Base-by-base conservation (phyloP, 2,888 invertebrate genomes). In the Abrostola tripartita region DNA sequence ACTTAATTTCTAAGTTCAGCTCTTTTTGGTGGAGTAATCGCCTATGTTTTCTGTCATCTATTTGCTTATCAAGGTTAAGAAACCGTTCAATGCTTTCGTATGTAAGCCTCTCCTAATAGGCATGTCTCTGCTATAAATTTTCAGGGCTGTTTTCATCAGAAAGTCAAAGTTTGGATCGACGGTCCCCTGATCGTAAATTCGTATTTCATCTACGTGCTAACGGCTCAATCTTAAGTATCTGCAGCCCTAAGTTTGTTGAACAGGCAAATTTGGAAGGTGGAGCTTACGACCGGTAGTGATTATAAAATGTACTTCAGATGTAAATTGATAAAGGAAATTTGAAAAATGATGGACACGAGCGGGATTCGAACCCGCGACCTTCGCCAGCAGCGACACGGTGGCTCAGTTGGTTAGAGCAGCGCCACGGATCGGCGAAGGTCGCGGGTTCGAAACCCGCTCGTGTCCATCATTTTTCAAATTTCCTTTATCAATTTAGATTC, bases 81-180 rank as follows among this genome's bases (percentile, higher is more conserved):
- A 57, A 60, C 52, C 11, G 7, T 1, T 37, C 35, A 49, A 76
- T 76, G 42, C 60, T 76, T 76, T 71, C 52, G 51, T 52, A 72
- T 64, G 59, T 56, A 76, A 60, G 54, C 52, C 55, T 10, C 44
- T 10, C 55, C 47, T 76, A 73, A 79, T 62, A 41, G 61, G 57
- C 80, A 77, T 77, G 80, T 69, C 65, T 63, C 9, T 36, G 14
- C 54, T 59, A 80, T 77, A 79, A 78, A 77, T 73, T 64, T 52
- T 50, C 40, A 57, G 36, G 53, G 50, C 52, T 47, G 68, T 58
- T 65, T 65, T 70, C 78, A 67, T 77, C 78, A 79, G 58, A 60
- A 59, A 57, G 62, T 59, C 62, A 73, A 69, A 79, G 64, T 79
- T 79, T 56, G 60, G 77, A 71, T 68, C 64, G 56, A 51, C 56